phyloP scores from a whole-genome alignment of 2,113 vertebrate genomes.

The Phalacrocorax pelagicus region DNA sequence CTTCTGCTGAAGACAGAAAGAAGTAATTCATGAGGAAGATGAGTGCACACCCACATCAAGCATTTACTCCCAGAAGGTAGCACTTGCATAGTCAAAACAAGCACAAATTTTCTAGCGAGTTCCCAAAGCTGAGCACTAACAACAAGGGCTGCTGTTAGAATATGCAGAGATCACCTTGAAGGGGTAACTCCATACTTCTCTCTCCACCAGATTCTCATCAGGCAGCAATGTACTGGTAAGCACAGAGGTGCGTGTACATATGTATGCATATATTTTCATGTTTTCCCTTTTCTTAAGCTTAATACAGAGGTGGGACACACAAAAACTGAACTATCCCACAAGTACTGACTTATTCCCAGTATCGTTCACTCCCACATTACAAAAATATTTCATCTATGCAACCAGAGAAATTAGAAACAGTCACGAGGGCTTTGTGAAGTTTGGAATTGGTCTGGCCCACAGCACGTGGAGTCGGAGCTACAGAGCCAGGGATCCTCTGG shows the following conservation, averaged over 20 bases:
- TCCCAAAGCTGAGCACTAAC: not conserved
- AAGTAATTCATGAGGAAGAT: not conserved
- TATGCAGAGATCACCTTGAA: not conserved
- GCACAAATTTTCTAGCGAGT: not conserved
- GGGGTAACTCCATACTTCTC: not conserved
- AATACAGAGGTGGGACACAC: not conserved
- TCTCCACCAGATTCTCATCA: not conserved
- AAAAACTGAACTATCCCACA: not conserved
- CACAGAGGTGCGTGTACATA: rapidly evolving
- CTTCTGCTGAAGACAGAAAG: not conserved
- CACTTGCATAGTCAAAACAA: not conserved
- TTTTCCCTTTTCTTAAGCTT: not conserved
- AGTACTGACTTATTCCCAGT: not conserved
- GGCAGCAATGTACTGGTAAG: not conserved
- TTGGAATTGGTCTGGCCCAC: not conserved
- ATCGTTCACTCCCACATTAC: not conserved
- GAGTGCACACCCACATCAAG: not conserved
- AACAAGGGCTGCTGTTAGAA: not conserved
- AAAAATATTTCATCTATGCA: not conserved
- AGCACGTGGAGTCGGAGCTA: rapidly evolving
- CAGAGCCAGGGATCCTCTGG: not conserved
- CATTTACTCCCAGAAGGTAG: not conserved
- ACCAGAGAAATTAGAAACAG: not conserved
- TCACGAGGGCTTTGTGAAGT: not conserved
- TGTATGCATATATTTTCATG: rapidly evolving